phyloP scores from a whole-genome alignment of 2,113 vertebrate species.

The Piaya cayana region DNA sequence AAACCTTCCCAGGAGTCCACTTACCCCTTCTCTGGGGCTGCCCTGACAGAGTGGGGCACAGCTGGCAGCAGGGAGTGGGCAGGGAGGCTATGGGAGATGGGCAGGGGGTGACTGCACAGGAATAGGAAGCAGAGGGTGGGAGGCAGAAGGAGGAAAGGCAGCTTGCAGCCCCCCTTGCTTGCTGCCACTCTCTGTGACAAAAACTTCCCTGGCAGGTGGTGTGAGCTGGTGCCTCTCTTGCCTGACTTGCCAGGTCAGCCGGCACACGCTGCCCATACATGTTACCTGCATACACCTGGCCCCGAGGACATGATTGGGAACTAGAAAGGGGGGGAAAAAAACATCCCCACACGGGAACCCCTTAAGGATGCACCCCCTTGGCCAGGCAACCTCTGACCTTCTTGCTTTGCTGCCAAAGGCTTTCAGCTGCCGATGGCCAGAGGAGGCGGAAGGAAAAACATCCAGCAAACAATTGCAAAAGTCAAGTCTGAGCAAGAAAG shows the following conservation, averaged over 20 bases:
- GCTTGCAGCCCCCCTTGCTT: not conserved
- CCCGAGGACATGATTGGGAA: accelerated
- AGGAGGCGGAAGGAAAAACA: conserved; percentile 65
- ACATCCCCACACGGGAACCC: accelerated
- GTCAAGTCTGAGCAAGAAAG: conserved; percentile 68
- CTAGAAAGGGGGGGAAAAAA: not conserved
- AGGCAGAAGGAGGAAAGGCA: not conserved
- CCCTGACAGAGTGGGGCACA: accelerated
- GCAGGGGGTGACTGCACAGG: not conserved
- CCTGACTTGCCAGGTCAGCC: not conserved
- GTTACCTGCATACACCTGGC: accelerated
- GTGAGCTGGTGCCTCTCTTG: not conserved
- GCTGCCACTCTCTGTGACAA: not conserved
- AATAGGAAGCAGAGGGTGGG: too few species aligned
- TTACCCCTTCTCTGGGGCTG: not conserved
- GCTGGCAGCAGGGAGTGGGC: not conserved
- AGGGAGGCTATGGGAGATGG: not conserved
- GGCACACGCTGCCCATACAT: not conserved
- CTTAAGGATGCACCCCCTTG: not conserved
- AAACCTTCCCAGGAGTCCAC: not conserved
- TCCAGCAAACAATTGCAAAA: conserved; percentile 52
- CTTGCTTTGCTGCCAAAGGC: not conserved
- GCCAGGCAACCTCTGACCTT: accelerated
- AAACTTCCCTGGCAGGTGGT: not conserved
- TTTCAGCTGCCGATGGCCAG: conserved; percentile 23